Evolutionary conservation across 2,113 vertebrate species (phyloP).

Genomic region (Dendrocopos noguchii): DNA sequence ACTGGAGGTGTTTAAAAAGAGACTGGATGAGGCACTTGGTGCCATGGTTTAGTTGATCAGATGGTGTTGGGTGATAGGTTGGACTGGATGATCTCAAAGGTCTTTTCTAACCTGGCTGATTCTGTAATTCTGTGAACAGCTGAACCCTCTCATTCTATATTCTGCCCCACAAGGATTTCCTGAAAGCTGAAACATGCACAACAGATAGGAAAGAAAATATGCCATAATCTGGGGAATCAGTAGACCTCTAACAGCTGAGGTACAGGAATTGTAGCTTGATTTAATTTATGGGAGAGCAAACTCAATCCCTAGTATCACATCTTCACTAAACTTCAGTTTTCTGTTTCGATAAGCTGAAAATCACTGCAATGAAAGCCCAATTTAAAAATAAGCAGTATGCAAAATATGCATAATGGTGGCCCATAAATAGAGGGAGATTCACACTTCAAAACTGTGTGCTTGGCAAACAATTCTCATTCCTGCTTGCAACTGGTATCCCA

Average conservation of each 20-base stretch:
- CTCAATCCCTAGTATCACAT: not conserved
- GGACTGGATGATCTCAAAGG: too few species aligned
- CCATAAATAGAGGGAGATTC: slow-evolving; percentile 18
- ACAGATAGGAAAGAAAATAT: not conserved
- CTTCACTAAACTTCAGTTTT: not conserved
- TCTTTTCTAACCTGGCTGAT: too few species aligned
- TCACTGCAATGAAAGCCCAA: not conserved
- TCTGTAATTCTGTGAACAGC: not conserved
- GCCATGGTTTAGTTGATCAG: too few species aligned
- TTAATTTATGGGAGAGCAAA: not conserved
- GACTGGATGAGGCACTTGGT: too few species aligned
- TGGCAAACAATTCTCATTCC: slow-evolving; percentile 8
- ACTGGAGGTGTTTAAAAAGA: too few species aligned
- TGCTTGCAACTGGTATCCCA: slow-evolving; percentile 14
- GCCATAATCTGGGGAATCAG: not conserved
- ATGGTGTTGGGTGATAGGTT: too few species aligned
- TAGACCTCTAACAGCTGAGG: not conserved
- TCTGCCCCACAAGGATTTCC: not conserved
- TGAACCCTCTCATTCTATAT: not conserved
- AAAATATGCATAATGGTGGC: not conserved
- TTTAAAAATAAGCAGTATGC: slow-evolving; percentile 25
- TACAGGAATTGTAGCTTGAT: not conserved
- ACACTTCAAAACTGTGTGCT: not conserved
- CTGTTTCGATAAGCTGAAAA: slow-evolving; percentile 27
- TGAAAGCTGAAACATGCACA: not conserved